Conservation (phyloP, 2,113 vertebrate genomes). For the Elgaria multicarinata region DNA sequence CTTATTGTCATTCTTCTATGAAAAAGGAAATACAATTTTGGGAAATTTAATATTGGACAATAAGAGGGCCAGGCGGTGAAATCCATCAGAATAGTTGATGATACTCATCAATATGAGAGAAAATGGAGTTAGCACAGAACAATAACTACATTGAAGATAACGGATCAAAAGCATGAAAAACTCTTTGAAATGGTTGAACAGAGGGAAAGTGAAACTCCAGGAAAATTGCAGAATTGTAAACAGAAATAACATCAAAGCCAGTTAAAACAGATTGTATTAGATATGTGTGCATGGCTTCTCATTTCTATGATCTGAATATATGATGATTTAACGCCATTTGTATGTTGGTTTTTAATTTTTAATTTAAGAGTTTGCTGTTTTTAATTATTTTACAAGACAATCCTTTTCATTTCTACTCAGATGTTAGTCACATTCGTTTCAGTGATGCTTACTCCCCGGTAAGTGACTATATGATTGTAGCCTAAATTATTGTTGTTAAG, state of each 20-base stretch:
- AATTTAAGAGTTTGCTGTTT: neutral
- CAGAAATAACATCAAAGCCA: neutral
- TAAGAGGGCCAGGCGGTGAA: neutral
- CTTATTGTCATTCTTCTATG: constrained; percentile 7
- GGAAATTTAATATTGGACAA: constrained; percentile 22
- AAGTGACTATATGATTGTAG: too few relatives aligned
- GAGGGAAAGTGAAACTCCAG: neutral
- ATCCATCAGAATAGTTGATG: constrained; percentile 4
- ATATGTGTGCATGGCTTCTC: neutral
- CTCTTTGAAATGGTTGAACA: neutral
- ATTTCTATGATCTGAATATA: neutral
- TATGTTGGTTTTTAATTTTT: neutral
- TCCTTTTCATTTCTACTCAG: neutral
- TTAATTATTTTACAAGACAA: neutral
- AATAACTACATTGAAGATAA: neutral
- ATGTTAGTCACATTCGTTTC: too few relatives aligned
- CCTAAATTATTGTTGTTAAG: too few relatives aligned
- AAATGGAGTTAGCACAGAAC: neutral
- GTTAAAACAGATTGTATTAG: neutral
- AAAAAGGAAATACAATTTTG: constrained; percentile 15
- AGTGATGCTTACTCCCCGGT: too few relatives aligned
- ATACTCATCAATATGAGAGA: neutral
- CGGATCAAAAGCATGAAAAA: neutral
- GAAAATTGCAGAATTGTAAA: neutral
- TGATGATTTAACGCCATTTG: neutral